Percentiles rank a stretch among this genome's conserved stretches.
These are phyloP conservation scores for Echiichthys vipera DNA, from an alignment of 2,797 vertebrate species.

Conservation along the genomic window DNA sequence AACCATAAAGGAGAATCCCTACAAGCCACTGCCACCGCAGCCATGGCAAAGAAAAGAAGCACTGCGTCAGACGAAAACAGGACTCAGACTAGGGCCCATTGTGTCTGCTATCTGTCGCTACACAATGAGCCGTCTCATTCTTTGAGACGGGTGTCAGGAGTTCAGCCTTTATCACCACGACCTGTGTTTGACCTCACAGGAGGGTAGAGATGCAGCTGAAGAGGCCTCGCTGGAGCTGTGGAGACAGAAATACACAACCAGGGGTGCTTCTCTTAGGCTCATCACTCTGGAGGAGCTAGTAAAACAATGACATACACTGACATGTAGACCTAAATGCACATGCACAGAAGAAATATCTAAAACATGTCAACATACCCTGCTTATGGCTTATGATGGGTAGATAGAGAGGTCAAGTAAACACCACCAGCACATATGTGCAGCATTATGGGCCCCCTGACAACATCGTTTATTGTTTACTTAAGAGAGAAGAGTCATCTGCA, in stretches of 20 bases:
- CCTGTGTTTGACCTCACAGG: slow-evolving; percentile 75
- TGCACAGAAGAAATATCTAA: slow-evolving; percentile 27
- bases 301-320: slow-evolving; percentile 37
- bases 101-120: slow-evolving; percentile 75
- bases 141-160: slow-evolving; percentile 76
- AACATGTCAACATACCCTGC: slow-evolving; percentile 32
- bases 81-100: slow-evolving; percentile 66
- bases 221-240: slow-evolving; percentile 51
- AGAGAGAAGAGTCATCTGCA: slow-evolving; percentile 37
- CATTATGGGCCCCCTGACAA: slow-evolving; percentile 16
- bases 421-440: slow-evolving; percentile 24
- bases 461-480: slow-evolving; percentile 48
- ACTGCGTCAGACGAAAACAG: slow-evolving; percentile 51
- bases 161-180: slow-evolving; percentile 78
- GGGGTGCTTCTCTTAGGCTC: slow-evolving; percentile 58
- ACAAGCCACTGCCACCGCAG: slow-evolving; percentile 40
- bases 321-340: slow-evolving; percentile 1
- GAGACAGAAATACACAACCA: slow-evolving; percentile 55
- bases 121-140: slow-evolving; percentile 78
- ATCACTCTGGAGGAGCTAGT: slow-evolving; percentile 54
- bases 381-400: slow-evolving; percentile 26
- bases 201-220: slow-evolving; percentile 68
- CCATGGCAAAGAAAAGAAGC: slow-evolving; percentile 55
- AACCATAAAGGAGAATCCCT: slow-evolving; percentile 66
- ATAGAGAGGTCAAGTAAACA: slow-evolving; percentile 64